Base-by-base conservation (phyloP, 2,113 vertebrate genomes). In the Phoxinus phoxinus region DNA sequence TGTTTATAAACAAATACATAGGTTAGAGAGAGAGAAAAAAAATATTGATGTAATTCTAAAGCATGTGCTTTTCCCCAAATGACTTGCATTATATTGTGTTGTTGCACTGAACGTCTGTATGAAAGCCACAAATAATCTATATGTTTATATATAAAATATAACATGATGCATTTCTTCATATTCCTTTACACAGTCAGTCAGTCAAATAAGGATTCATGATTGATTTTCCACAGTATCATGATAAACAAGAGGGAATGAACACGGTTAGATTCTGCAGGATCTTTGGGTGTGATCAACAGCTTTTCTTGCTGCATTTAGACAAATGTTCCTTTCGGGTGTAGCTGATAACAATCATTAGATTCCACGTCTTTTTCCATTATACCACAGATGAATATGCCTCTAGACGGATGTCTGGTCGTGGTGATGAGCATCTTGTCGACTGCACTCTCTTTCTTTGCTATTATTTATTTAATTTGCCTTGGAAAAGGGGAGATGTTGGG, bases 221-320 rank as follows among this genome's bases (percentile, higher is more conserved):
- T 37, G 85, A 84, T 92, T 91, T 90, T 89, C 44, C 85, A 88
- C 84, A 88, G 88, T 41, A 88, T 86, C 89, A 48, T 44, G 86
- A 92, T 86, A 84, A 88, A 85, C 87, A 85, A 41, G 86, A 58
- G 88, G 87, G 90, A 87, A 90, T 88, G 81, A 77, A 87, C 82
- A 56, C 78, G 84, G 85, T 85, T 58, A 82, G 88, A 93, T 96
- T 95, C 94, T 96, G 96, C 94, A 94, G 95, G 92, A 89, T 94
- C 92, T 94, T 92, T 95, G 96, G 95, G 95, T 96, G 95, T 94
- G 95, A 96, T 95, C 95, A 77, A 86, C 87, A 90, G 88, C 90
- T 86, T 90, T 83, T 92, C 88, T 87, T 91, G 84, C 91, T 92
- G 92, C 92, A 93, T 93, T 92, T 94, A 86, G 92, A 88, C 89